A percentile compares a stretch with the other conserved stretches of the same genome.
Conservation (phyloP, 2,888 invertebrate genomes). For the Chouioia cunea region DNA sequence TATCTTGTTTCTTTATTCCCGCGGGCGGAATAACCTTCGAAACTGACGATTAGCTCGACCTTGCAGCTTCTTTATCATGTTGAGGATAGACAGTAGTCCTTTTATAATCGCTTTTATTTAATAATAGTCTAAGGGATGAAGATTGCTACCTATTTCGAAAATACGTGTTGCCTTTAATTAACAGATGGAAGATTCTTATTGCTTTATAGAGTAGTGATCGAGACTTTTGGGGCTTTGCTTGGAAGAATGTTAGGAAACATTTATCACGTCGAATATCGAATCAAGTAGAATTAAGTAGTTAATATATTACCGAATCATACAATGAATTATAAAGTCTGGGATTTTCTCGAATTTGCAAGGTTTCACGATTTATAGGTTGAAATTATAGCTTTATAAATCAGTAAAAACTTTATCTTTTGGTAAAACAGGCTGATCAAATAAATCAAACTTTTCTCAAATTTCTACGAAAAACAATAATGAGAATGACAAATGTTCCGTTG, state of each 20-base stretch:
- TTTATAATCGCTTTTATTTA: slow-evolving; percentile 40
- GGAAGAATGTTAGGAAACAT: slow-evolving; percentile 4
- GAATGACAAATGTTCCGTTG: too few relatives aligned
- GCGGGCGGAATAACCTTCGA: slow-evolving; percentile 20
- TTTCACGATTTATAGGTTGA: too few relatives aligned
- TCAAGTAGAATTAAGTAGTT: slow-evolving; percentile 10
- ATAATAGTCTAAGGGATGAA: slow-evolving; percentile 25
- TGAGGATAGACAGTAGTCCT: slow-evolving; percentile 41
- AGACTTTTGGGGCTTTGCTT: neutral
- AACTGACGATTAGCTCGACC: slow-evolving; percentile 34
- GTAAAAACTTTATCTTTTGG: neutral
- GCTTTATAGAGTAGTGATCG: slow-evolving; percentile 24
- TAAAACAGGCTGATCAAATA: neutral
- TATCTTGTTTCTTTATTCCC: slow-evolving; percentile 2
- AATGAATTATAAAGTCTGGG: too few relatives aligned
- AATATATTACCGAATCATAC: neutral
- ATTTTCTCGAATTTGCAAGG: too few relatives aligned
- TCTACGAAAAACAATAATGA: too few relatives aligned
- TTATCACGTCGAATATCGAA: slow-evolving; percentile 17
- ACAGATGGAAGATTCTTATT: slow-evolving; percentile 31
- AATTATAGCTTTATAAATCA: too few relatives aligned
- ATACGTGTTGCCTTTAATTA: slow-evolving; percentile 37
- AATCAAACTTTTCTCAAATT: too few relatives aligned
- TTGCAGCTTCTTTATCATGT: slow-evolving; percentile 40
- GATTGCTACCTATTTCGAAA: slow-evolving; percentile 21